Percentiles rank a stretch among this genome's conserved stretches.
Conservation (phyloP, 1,140 invertebrate species). For the Meloidogyne chitwoodi region DNA sequence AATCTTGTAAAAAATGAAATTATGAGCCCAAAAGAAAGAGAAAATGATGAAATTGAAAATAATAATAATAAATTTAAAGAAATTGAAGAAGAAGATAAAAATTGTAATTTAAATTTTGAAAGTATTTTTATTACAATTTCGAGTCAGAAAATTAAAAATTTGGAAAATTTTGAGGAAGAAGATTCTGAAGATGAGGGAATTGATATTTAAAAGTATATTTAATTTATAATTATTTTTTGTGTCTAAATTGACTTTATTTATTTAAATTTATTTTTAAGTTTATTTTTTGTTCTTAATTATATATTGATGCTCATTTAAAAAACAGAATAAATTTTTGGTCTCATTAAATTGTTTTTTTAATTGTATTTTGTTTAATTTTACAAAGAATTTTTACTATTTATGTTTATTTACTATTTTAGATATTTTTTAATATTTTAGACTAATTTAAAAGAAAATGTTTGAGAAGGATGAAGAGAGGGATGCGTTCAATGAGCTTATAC, state of each 20-base stretch:
- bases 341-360: neutral
- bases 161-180: too few relatives aligned
- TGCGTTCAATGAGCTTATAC: constrained; percentile 25
- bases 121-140: neutral
- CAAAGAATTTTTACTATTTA: neutral
- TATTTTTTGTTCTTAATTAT: too few relatives aligned
- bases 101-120: neutral
- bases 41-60: neutral
- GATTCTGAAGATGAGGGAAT: too few relatives aligned
- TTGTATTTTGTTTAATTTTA: neutral
- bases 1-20: neutral
- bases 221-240: too few relatives aligned
- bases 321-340: too few relatives aligned
- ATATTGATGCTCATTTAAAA: too few relatives aligned
- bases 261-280: too few relatives aligned
- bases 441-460: neutral
- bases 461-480: neutral
- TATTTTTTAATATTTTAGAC: neutral
- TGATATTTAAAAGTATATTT: too few relatives aligned
- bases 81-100: neutral
- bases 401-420: neutral
- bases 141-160: neutral
- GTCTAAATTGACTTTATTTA: too few relatives aligned
- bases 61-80: neutral
- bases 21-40: neutral